A percentile compares a stretch with the other conserved stretches of the same genome.
Evolutionary conservation across 2,797 vertebrate genomes (phyloP).

Genomic region (Margarornis squamiger): DNA sequence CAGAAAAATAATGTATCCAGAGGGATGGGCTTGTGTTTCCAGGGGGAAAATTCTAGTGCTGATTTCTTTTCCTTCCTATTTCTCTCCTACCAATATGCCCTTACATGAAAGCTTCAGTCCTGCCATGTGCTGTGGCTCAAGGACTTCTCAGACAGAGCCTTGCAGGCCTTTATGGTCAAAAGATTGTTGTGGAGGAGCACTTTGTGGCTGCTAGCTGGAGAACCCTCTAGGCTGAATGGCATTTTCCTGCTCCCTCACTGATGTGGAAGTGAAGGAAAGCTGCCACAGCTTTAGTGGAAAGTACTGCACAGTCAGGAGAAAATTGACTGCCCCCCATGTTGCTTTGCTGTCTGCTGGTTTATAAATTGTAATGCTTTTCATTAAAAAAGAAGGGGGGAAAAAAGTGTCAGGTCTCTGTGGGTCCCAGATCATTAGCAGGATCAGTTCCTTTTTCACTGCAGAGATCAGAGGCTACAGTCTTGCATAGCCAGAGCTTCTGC

Average conservation of each 20-base stretch:
- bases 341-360: slow-evolving; percentile 58
- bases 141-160: not conserved
- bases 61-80: not conserved
- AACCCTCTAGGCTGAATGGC: not conserved
- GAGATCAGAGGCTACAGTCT: slow-evolving; percentile 57
- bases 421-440: slow-evolving; percentile 56
- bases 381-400: not conserved
- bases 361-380: slow-evolving; percentile 63
- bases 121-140: slow-evolving; percentile 8
- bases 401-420: slow-evolving; percentile 24
- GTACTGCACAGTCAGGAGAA: slow-evolving; percentile 42
- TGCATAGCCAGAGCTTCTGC: slow-evolving; percentile 31
- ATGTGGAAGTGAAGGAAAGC: slow-evolving; percentile 35
- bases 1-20: not conserved
- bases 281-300: slow-evolving; percentile 34
- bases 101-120: not conserved
- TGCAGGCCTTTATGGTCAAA: not conserved
- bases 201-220: slow-evolving; percentile 29
- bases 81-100: not conserved
- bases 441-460: slow-evolving; percentile 54
- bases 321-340: slow-evolving; percentile 40
- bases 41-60: not conserved
- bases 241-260: slow-evolving; percentile 36
- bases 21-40: not conserved
- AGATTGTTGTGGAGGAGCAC: slow-evolving; percentile 18